Conservation (phyloP, 2,797 vertebrate genomes). For the Catharus ustulatus region DNA sequence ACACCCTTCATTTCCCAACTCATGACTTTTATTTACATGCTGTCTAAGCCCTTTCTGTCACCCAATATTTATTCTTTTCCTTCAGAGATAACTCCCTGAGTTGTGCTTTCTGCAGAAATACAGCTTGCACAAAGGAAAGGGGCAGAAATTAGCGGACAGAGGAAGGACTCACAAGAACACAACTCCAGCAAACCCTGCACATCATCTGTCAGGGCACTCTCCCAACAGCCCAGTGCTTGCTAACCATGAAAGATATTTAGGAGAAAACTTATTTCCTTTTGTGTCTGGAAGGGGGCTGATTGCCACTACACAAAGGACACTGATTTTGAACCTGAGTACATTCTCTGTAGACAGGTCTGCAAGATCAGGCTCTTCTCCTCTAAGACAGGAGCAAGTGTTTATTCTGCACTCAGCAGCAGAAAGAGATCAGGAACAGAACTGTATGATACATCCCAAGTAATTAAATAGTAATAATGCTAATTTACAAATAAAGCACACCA, state of each 20-base stretch:
- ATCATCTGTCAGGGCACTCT: not conserved
- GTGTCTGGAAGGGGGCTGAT: not conserved
- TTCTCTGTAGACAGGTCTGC: not conserved
- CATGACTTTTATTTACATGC: not conserved
- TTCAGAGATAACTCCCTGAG: not conserved
- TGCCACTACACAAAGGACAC: not conserved
- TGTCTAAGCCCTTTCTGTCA: not conserved
- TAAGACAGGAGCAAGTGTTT: not conserved
- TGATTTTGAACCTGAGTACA: not conserved
- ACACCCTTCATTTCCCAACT: not conserved
- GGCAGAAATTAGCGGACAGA: not conserved
- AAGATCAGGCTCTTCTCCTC: not conserved
- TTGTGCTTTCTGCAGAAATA: not conserved
- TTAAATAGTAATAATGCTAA: not conserved
- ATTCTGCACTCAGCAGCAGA: not conserved
- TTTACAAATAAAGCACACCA: not conserved
- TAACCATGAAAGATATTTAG: not conserved
- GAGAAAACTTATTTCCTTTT: not conserved
- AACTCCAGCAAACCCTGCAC: not conserved
- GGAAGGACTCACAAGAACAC: not conserved
- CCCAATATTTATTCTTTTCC: not conserved
- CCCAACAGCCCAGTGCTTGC: not conserved
- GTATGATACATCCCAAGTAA: not conserved
- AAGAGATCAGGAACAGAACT: not conserved
- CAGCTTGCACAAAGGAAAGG: not conserved